Evolutionary conservation across 2,888 invertebrate genomes (phyloP).

Genomic region (Thymelicus acteon): DNA sequence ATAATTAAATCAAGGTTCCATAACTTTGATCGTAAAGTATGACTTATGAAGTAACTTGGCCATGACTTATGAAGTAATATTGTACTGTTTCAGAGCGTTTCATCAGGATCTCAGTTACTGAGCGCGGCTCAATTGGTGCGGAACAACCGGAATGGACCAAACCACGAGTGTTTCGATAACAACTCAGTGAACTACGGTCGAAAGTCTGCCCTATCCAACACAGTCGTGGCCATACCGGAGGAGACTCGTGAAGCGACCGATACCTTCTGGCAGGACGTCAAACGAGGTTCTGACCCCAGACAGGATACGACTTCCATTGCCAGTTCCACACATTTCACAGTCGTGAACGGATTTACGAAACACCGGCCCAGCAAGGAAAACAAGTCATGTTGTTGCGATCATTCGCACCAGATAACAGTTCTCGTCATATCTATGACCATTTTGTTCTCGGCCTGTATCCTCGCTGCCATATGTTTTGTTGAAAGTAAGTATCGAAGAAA

Average conservation of each 20-base stretch:
- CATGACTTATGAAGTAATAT: neutral
- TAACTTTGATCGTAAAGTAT: too few species aligned
- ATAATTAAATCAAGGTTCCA: too few species aligned
- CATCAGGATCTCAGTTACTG: constrained; percentile 91
- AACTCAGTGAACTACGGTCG: constrained; percentile 68
- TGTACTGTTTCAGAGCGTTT: constrained; percentile 87
- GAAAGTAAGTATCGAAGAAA: constrained; percentile 88
- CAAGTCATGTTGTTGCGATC: constrained; percentile 89
- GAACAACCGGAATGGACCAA: constrained; percentile 69
- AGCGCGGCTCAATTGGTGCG: constrained; percentile 90
- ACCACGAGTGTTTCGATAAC: constrained; percentile 65
- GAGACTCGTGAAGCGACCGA: constrained; percentile 69
- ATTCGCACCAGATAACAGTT: constrained; percentile 91
- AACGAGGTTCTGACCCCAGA: constrained; percentile 76
- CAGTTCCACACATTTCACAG: constrained; percentile 94
- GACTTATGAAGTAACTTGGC: neutral
- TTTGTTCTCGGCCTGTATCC: constrained; percentile 91
- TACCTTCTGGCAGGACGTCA: constrained; percentile 78
- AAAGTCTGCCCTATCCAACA: constrained; percentile 60
- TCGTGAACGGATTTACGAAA: constrained; percentile 90
- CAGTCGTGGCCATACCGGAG: constrained; percentile 75
- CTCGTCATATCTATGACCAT: constrained; percentile 93
- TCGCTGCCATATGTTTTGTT: constrained; percentile 92
- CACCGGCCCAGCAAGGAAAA: constrained; percentile 86
- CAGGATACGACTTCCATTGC: constrained; percentile 90